These are phyloP conservation scores for Momotus momota DNA, from an alignment of 2,797 vertebrate genomes.

Conservation along the genomic window DNA sequence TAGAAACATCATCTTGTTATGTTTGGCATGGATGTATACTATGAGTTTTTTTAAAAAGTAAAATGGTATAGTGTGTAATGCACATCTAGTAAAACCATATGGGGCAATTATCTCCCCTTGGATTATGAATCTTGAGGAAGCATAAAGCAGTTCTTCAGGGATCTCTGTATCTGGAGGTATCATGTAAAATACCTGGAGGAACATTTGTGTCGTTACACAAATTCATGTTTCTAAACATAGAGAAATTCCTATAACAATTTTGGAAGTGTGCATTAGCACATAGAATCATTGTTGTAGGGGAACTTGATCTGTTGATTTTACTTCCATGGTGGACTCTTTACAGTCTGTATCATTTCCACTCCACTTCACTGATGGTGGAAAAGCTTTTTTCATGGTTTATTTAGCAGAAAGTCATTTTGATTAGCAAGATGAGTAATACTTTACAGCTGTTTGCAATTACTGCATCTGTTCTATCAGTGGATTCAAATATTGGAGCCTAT, in stretches of 20 bases:
- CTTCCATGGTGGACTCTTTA: slow-evolving; percentile 80
- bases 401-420: slow-evolving; percentile 98
- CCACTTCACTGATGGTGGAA: slow-evolving; percentile 89
- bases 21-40: background rate
- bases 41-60: background rate
- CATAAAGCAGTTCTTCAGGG: slow-evolving; percentile 15
- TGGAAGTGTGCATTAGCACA: slow-evolving; percentile 73
- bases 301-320: slow-evolving; percentile 92
- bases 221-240: slow-evolving; percentile 65
- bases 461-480: slow-evolving; percentile 89
- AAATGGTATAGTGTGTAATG: background rate
- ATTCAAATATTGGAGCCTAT: slow-evolving; percentile 81
- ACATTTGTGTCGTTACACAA: slow-evolving; percentile 25
- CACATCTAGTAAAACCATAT: slow-evolving; percentile 7
- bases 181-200: slow-evolving; percentile 60
- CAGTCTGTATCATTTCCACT: slow-evolving; percentile 88
- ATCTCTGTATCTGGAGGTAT: slow-evolving; percentile 17
- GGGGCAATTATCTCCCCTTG: slow-evolving; percentile 33
- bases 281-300: slow-evolving; percentile 77
- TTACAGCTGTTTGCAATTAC: slow-evolving; percentile 93
- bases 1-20: background rate
- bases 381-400: slow-evolving; percentile 99
- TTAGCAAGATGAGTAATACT: slow-evolving; percentile 93
- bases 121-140: slow-evolving; percentile 45
- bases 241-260: slow-evolving; percentile 68